Percentiles rank a stretch among this genome's conserved stretches.
Evolutionary conservation across 1,140 invertebrate species (phyloP).

Genomic region (Ladona fulva): DNA sequence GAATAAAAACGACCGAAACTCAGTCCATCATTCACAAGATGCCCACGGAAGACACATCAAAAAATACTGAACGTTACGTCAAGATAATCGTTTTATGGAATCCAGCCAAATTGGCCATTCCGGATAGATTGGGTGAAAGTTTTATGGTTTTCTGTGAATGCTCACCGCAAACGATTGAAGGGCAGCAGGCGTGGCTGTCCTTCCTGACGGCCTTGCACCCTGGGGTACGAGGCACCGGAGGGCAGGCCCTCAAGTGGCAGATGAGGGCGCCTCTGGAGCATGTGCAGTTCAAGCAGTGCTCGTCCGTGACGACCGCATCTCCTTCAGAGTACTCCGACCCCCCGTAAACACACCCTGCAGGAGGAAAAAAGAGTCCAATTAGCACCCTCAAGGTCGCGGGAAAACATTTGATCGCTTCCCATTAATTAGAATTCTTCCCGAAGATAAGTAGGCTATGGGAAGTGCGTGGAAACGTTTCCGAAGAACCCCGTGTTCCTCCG

Average conservation of each 20-base stretch:
- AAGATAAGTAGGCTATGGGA: no score
- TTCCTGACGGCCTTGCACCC: constrained; percentile 53
- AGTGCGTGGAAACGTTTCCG: no score
- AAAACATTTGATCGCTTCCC: background rate
- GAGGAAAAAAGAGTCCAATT: background rate
- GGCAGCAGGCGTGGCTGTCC: constrained; percentile 58
- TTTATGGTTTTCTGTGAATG: no score
- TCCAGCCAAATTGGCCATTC: no score
- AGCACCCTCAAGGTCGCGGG: background rate
- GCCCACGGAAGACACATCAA: no score
- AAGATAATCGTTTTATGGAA: no score
- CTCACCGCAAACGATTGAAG: constrained; percentile 60
- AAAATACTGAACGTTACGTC: no score
- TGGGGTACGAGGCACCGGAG: constrained; percentile 58
- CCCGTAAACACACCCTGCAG: background rate
- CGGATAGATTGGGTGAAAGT: no score
- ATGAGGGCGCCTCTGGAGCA: constrained; percentile 60
- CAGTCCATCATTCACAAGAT: no score
- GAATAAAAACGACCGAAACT: no score
- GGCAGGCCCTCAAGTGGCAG: constrained; percentile 66
- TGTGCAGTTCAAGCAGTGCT: constrained; percentile 67
- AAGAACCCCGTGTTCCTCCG: no score
- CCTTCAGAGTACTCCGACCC: background rate
- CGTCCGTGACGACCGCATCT: constrained; percentile 48
- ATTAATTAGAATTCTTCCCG: background rate